A percentile compares a stretch with the other conserved stretches of the same genome.
These are phyloP conservation scores for Euplagia quadripunctaria DNA, from an alignment of 2,888 invertebrate genomes.

Conservation along the genomic window DNA sequence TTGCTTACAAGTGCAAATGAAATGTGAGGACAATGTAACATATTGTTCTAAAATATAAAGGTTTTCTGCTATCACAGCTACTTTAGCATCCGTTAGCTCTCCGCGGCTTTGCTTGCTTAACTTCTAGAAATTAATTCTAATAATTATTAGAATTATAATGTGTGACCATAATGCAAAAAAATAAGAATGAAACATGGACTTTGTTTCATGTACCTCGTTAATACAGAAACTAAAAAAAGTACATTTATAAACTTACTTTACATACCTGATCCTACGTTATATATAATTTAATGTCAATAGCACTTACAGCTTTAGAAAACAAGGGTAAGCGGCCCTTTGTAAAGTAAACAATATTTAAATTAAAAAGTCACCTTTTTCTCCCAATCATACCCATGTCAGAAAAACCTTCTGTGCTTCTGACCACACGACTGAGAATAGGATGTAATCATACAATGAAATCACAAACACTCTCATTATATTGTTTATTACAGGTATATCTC, in stretches of 20 bases:
- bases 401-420: not conserved
- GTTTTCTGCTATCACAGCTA: too few species aligned
- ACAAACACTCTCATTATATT: not conserved
- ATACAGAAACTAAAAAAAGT: not conserved
- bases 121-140: too few species aligned
- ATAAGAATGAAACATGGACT: too few species aligned
- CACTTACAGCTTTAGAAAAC: not conserved
- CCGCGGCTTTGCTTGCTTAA: too few species aligned
- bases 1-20: too few species aligned
- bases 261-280: not conserved
- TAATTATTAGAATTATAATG: too few species aligned
- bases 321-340: not conserved
- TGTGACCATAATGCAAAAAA: too few species aligned
- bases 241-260: not conserved
- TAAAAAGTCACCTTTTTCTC: not conserved
- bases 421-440: not conserved
- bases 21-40: too few species aligned
- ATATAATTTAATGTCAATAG: not conserved
- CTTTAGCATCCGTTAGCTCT: too few species aligned
- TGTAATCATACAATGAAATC: slow-evolving; percentile 10
- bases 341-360: slow-evolving; percentile 2
- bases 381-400: slow-evolving; percentile 10
- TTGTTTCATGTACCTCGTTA: too few species aligned
- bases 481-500: too few species aligned
- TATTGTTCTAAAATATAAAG: too few species aligned